Evolutionary conservation across 2,797 vertebrate species (phyloP).

Genomic region (Stomatorhinus walkeri): DNA sequence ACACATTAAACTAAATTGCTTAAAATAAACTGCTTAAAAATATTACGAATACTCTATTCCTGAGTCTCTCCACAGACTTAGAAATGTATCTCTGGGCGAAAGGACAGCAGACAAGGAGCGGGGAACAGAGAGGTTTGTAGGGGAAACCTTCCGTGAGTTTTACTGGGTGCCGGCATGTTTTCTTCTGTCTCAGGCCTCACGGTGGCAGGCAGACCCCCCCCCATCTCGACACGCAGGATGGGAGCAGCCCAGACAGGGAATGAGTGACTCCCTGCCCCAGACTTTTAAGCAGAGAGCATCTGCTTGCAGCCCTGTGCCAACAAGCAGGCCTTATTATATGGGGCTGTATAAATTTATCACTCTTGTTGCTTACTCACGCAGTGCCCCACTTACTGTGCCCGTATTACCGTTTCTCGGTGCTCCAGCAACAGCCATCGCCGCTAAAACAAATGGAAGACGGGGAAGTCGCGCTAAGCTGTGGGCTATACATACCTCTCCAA

Average conservation of each 20-base stretch:
- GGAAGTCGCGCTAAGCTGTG: background rate
- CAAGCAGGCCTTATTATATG: background rate
- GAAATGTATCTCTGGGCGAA: background rate
- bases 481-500: background rate
- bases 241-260: background rate
- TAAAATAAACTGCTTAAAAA: slow-evolving; percentile 16
- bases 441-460: background rate
- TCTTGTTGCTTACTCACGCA: background rate
- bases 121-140: background rate
- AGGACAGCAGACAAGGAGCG: background rate
- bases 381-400: background rate
- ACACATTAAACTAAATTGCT: slow-evolving; percentile 7
- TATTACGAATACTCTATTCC: background rate
- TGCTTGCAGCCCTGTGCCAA: background rate
- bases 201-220: background rate
- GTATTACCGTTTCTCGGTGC: background rate
- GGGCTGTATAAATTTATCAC: slow-evolving; percentile 2
- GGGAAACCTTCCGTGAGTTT: background rate
- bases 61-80: background rate
- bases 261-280: background rate
- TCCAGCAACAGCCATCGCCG: too few species aligned
- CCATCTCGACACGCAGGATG: background rate
- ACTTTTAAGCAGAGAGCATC: slow-evolving; percentile 8
- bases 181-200: background rate
- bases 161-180: background rate